Conservation (phyloP, 2,888 invertebrate species). For the Lydus trimaculatus region DNA sequence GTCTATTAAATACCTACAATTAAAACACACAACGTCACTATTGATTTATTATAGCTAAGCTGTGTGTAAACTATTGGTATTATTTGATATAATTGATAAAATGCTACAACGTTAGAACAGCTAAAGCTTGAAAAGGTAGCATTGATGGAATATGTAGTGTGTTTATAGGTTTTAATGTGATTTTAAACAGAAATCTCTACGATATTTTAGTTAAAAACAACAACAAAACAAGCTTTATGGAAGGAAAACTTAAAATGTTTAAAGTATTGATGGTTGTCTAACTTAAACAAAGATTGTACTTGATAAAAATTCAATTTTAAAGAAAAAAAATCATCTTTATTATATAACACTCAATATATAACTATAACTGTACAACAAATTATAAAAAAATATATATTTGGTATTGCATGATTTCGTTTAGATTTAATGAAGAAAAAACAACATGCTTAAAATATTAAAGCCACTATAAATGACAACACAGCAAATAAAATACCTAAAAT, state of each 20-base stretch:
- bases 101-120: background rate
- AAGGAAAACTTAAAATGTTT: background rate
- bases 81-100: background rate
- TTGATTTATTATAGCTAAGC: conserved; percentile 21
- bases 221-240: background rate
- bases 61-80: conserved; percentile 14
- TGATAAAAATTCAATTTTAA: background rate
- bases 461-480: conserved; percentile 74
- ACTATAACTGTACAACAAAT: conserved; percentile 8
- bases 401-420: conserved; percentile 29
- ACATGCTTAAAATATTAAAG: conserved; percentile 64
- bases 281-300: conserved; percentile 9
- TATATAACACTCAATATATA: conserved; percentile 1
- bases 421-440: conserved; percentile 29
- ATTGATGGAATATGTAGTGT: background rate
- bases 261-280: conserved; percentile 29
- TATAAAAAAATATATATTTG: conserved; percentile 34
- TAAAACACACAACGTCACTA: conserved; percentile 38
- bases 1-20: conserved; percentile 60
- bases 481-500: conserved; percentile 78
- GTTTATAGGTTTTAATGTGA: background rate
- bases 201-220: background rate
- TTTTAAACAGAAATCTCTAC: background rate
- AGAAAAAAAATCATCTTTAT: background rate
- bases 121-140: background rate